Conservation (phyloP, 2,797 vertebrate species). For the Eremophila alpestris region DNA sequence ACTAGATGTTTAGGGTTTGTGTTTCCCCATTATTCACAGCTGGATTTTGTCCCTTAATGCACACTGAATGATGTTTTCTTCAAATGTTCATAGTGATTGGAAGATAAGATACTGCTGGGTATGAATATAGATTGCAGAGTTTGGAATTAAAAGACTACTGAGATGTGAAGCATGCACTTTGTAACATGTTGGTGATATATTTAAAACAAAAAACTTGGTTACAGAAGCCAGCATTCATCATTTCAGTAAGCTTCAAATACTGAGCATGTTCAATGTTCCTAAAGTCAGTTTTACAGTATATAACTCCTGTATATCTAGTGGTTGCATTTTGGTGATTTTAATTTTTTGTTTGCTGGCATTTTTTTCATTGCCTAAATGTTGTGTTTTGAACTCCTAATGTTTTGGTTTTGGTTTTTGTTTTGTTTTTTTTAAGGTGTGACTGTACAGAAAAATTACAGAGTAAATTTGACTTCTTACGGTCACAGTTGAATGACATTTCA, state of each 20-base stretch:
- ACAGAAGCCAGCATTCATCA: background rate
- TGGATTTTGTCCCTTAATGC: background rate
- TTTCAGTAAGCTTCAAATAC: background rate
- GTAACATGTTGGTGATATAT: background rate
- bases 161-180: background rate
- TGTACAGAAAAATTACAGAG: slow-evolving; percentile 91
- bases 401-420: background rate
- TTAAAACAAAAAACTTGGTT: background rate
- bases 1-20: background rate
- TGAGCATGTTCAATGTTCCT: background rate
- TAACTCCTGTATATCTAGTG: background rate
- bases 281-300: background rate
- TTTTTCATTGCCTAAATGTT: background rate
- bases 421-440: slow-evolving; percentile 85
- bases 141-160: background rate
- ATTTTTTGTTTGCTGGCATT: background rate
- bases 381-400: slow-evolving; percentile 28
- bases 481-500: slow-evolving; percentile 88
- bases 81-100: background rate
- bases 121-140: background rate
- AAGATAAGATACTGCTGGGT: background rate
- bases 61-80: background rate
- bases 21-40: background rate
- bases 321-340: background rate
- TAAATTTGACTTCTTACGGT: slow-evolving; percentile 91